Conservation (phyloP, 2,888 invertebrate species). For the Norana najaformis region DNA sequence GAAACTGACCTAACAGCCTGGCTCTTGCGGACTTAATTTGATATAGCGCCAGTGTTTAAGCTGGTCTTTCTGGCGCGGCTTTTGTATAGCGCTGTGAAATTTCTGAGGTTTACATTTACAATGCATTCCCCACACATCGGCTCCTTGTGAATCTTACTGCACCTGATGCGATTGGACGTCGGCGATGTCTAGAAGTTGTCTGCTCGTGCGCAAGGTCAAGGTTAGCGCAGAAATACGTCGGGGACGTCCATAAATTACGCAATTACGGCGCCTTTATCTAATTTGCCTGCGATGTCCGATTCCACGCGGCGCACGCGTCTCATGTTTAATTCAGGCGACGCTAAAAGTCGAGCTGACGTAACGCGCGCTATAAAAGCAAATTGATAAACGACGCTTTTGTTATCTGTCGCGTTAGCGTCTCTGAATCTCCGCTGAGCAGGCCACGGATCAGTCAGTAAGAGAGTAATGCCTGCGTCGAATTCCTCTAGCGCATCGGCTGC, state of each 20-base stretch:
- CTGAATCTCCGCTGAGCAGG: no score
- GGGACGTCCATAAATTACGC: constrained; percentile 6
- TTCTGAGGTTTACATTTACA: not conserved
- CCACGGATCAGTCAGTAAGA: no score
- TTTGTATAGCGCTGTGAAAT: no score
- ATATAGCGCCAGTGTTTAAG: no score
- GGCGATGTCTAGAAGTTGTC: not conserved
- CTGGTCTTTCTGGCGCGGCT: no score
- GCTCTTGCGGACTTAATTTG: no score
- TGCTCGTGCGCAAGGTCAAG: constrained; percentile 3
- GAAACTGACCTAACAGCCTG: no score
- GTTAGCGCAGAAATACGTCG: not conserved
- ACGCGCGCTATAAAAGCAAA: not conserved
- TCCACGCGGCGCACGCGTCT: not conserved
- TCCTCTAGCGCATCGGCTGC: no score
- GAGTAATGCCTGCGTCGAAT: no score
- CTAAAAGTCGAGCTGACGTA: not conserved
- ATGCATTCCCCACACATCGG: no score
- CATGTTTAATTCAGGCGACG: not conserved
- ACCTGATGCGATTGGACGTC: not conserved
- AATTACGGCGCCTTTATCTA: not conserved
- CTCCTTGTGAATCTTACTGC: not conserved
- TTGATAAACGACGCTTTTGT: not conserved
- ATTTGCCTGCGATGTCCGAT: not conserved
- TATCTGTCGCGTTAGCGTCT: not conserved